phyloP scores from a whole-genome alignment of 30 jellyfish, hydroid and myxozoan genomes.

The Cassiopea andromeda region DNA sequence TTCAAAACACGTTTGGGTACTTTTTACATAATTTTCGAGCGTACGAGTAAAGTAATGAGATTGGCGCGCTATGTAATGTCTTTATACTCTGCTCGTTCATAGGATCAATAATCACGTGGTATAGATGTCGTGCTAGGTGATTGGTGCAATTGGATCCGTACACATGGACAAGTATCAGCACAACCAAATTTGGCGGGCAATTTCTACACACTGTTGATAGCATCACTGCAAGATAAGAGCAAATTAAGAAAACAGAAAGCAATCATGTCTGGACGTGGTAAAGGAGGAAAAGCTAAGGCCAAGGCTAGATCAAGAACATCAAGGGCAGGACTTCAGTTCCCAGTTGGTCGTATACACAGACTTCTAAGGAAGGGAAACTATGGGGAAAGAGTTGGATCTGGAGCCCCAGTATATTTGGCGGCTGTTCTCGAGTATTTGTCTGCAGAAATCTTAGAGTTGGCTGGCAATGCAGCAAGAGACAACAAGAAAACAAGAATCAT shows the following conservation, averaged over 20 bases:
- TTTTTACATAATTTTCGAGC: too few species aligned
- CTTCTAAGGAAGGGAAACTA: slow-evolving; percentile 82
- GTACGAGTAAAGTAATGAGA: not conserved
- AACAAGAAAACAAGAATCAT: slow-evolving; percentile 86
- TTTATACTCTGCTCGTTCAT: too few species aligned
- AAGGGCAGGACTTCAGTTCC: slow-evolving; percentile 95
- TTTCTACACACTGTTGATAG: too few species aligned
- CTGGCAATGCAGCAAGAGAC: slow-evolving; percentile 99
- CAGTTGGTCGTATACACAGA: slow-evolving; percentile 92
- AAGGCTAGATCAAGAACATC: slow-evolving; percentile 81
- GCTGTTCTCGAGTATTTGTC: slow-evolving; percentile 95
- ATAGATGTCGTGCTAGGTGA: too few species aligned
- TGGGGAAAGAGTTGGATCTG: slow-evolving; percentile 90
- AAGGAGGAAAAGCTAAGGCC: slow-evolving; percentile 86
- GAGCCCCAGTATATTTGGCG: slow-evolving; percentile 96
- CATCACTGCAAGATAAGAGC: not conserved
- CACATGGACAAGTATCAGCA: too few species aligned
- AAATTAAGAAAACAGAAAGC: too few species aligned
- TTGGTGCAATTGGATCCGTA: too few species aligned
- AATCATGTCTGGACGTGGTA: slow-evolving; percentile 96
- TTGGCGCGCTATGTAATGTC: not conserved
- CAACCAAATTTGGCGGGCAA: too few species aligned
- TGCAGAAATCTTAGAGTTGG: slow-evolving; percentile 95
- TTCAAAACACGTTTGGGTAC: not conserved
- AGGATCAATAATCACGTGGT: too few species aligned